Evolutionary conservation across 2,888 invertebrate species (phyloP), one percentile per base, ranked within the genome.

Genomic region (Pantelozetes paolii): DNA sequence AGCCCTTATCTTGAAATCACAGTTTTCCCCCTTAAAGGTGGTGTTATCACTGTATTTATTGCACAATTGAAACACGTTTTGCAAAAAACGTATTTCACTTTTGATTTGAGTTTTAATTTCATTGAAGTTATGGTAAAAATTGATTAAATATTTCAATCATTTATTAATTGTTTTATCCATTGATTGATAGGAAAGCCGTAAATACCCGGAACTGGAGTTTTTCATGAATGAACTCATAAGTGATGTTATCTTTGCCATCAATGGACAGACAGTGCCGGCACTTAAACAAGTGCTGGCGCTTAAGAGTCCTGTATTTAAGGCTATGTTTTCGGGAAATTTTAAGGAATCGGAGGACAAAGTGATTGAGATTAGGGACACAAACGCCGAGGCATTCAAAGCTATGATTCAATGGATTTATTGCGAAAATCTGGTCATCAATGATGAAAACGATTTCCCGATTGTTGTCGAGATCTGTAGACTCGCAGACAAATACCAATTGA

Each of bases 261-360:
- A 54, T 23, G 54, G 54, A 5, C 54, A 54, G 11, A 54, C 23
- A 54, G 23, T 54, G 20, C 54, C 54, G 13, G 54, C 54, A 2
- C 6, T 54, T 20, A 54, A 54, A 23, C 23, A 20, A 13, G 20
- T 54, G 23, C 23, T 54, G 54, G 13, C 20, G 1, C 54, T 23
- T 9, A 54, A 54, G 11, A 54, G 54, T 54, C 20, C 23, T 23
- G 54, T 54, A 20, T 54, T 54, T 26, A 20, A 23, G 20, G 54
- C 54, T 2, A 54, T 54, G 54, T 54, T 54, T 54, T 54, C 54
- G 23, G 54, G 54, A 26, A 23, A 54, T 13, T 54, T 54, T 11
- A 54, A 13, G 23, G 54, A 54, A 26, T 23, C 54, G 3, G 23
- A 5, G 1, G 54, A 54, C 6, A 54, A 26, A 23, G 23, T 23